Percentiles rank a stretch among this genome's conserved stretches.
Evolutionary conservation across 2,888 invertebrate species (phyloP).

Genomic region (Apamea epomidion): DNA sequence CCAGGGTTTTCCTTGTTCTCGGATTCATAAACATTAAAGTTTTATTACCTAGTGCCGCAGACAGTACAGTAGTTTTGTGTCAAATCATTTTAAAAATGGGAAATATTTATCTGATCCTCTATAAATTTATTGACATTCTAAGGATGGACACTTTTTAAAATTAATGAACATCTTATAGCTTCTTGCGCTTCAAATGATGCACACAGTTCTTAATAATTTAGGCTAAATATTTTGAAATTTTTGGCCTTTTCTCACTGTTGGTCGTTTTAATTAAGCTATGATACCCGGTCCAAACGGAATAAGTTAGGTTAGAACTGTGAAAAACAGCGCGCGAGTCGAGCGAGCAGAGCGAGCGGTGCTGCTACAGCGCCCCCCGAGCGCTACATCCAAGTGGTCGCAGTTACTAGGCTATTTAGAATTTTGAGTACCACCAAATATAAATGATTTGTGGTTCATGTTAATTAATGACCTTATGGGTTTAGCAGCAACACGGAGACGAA

Average conservation of each 20-base stretch:
- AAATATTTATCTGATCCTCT: neutral
- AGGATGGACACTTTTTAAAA: neutral
- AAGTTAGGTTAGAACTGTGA: neutral
- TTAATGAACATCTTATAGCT: no score
- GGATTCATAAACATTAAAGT: conserved; percentile 7
- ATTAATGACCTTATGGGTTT: neutral
- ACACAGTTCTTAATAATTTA: neutral
- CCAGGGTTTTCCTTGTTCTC: neutral
- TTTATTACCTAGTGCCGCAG: neutral
- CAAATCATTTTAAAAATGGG: neutral
- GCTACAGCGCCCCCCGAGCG: neutral
- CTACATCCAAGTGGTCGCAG: neutral
- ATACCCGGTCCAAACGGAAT: neutral
- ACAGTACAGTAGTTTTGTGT: neutral
- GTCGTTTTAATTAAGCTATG: neutral
- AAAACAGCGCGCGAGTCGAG: neutral
- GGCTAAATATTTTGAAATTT: neutral
- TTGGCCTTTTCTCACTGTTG: neutral
- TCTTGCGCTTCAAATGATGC: neutral
- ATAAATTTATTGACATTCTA: neutral
- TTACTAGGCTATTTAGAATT: neutral
- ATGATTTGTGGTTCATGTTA: neutral
- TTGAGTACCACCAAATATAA: neutral
- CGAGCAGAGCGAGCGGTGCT: neutral
- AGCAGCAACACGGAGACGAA: neutral